These are phyloP conservation scores for Pteruthius melanotis DNA, from an alignment of 2,113 vertebrate genomes.

Conservation along the genomic window DNA sequence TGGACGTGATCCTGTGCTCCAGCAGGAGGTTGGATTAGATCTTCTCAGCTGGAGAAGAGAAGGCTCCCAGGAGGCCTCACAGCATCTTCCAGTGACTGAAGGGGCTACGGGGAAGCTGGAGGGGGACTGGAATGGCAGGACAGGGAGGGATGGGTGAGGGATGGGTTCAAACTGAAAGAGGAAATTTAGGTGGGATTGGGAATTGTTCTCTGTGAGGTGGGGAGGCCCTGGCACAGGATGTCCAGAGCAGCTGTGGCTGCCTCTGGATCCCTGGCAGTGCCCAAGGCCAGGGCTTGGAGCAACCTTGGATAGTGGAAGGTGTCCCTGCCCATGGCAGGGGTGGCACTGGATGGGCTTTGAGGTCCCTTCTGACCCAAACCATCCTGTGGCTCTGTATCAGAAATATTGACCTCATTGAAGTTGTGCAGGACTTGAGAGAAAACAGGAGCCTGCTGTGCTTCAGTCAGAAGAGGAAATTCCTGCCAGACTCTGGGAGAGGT, in stretches of 20 bases:
- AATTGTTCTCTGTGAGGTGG: fast-evolving
- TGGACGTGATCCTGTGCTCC: neutral
- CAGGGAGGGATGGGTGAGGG: neutral
- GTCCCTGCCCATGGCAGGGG: neutral
- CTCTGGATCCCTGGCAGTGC: neutral
- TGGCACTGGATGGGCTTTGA: neutral
- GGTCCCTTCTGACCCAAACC: neutral
- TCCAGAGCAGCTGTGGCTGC: neutral
- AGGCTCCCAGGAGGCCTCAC: neutral
- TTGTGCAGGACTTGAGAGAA: neutral
- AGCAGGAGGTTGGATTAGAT: neutral
- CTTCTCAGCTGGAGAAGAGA: neutral
- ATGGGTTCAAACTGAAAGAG: neutral
- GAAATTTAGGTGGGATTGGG: neutral
- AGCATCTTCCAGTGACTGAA: neutral
- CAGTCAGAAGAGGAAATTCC: neutral
- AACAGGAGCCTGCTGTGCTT: neutral
- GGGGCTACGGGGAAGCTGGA: neutral
- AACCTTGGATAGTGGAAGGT: fast-evolving
- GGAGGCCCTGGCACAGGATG: neutral
- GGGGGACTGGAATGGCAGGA: neutral
- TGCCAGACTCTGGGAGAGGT: neutral
- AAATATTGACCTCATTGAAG: neutral
- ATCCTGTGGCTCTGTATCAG: neutral
- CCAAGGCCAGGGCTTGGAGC: neutral